phyloP scores from a whole-genome alignment of 2,888 invertebrate species.

The Crioceris asparagi region DNA sequence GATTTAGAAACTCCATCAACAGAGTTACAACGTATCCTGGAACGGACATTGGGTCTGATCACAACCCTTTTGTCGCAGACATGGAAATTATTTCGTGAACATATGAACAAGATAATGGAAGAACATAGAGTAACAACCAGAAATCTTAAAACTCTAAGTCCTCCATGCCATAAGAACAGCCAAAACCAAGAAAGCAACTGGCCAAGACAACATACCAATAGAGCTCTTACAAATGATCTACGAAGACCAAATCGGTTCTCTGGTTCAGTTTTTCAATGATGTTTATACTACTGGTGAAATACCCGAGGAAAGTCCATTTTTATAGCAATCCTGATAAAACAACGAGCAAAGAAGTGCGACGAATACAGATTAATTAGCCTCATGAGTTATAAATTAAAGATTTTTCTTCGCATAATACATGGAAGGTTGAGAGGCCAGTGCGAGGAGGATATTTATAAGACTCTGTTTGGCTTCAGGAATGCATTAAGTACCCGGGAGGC shows the following conservation, averaged over 20 bases:
- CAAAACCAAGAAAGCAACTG: not conserved
- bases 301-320: not conserved
- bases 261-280: conserved; percentile 1
- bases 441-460: too few relatives aligned
- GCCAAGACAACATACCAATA: not conserved
- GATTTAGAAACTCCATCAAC: conserved; percentile 1
- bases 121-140: conserved; percentile 1
- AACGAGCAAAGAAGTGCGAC: too few relatives aligned
- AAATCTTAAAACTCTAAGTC: not conserved
- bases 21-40: conserved; percentile 1
- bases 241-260: not conserved
- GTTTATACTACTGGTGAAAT: conserved; percentile 1
- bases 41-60: conserved; percentile 1
- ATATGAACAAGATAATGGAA: conserved; percentile 8
- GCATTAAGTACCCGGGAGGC: too few relatives aligned
- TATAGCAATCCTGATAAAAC: not conserved
- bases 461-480: too few relatives aligned
- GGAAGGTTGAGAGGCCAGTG: too few relatives aligned
- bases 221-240: not conserved
- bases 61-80: not conserved
- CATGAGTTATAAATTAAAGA: too few relatives aligned
- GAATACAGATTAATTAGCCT: too few relatives aligned
- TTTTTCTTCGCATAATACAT: too few relatives aligned
- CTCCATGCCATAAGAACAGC: not conserved
- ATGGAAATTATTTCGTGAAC: not conserved